phyloP scores from a whole-genome alignment of 2,113 vertebrate genomes.

The Cryptotis parvus region DNA sequence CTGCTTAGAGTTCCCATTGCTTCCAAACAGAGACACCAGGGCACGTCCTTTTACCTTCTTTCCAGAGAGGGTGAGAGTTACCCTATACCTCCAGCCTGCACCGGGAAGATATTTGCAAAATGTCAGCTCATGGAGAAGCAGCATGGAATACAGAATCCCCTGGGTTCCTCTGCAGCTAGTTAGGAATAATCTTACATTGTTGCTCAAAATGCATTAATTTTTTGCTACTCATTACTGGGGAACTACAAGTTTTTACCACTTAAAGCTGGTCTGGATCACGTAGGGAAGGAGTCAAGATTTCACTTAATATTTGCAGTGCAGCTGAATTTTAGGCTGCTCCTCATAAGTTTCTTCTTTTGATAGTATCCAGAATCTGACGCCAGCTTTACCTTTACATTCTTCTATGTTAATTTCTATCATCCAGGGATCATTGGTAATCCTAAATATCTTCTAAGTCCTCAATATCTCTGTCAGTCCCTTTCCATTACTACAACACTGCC shows the following conservation, averaged over 20 bases:
- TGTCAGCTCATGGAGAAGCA: slow-evolving; percentile 4
- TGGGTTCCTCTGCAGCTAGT: neutral
- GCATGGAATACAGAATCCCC: neutral
- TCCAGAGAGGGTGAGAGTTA: slow-evolving; percentile 87
- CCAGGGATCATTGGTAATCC: neutral
- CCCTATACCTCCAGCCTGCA: slow-evolving; percentile 92
- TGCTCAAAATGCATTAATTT: neutral
- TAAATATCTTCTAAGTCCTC: neutral
- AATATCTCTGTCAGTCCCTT: neutral
- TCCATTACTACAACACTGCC: neutral
- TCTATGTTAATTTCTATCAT: neutral
- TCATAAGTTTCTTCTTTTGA: neutral
- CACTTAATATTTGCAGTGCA: neutral
- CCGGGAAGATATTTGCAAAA: neutral
- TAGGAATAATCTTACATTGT: neutral
- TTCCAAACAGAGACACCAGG: slow-evolving; percentile 89
- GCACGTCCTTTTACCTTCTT: slow-evolving; percentile 82
- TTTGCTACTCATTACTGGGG: neutral
- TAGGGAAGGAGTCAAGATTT: neutral
- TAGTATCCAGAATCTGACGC: neutral
- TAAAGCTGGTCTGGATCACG: neutral
- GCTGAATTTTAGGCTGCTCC: neutral
- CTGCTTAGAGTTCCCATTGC: slow-evolving; percentile 87
- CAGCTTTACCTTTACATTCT: too few relatives aligned
- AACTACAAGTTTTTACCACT: neutral